These are phyloP conservation scores for Hyles lineata DNA, from an alignment of 2,888 invertebrate species.

Conservation along the genomic window DNA sequence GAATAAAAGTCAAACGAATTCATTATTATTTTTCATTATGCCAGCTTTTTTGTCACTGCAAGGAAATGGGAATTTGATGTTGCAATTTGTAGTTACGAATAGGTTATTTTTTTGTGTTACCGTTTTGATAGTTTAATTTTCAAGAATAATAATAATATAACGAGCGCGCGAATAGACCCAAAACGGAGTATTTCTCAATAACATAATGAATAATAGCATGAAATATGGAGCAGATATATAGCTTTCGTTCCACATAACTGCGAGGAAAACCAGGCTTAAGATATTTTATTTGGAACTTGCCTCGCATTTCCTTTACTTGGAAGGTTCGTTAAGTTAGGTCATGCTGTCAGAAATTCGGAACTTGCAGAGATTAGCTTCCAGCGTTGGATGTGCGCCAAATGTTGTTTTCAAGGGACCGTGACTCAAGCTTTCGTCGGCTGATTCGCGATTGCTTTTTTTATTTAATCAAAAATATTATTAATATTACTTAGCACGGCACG, in stretches of 20 bases:
- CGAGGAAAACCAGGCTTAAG: background rate
- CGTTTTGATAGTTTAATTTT: too few species aligned
- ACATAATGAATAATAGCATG: background rate
- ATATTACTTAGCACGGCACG: background rate
- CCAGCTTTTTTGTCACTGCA: too few species aligned
- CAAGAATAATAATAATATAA: too few species aligned
- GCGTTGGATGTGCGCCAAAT: constrained; percentile 53
- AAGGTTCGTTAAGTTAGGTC: constrained; percentile 40
- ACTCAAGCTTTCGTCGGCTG: constrained; percentile 15
- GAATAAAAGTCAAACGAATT: too few species aligned
- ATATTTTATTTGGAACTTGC: constrained; percentile 26
- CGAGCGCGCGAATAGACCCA: too few species aligned
- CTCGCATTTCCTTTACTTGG: constrained; percentile 3
- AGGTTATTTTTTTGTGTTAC: too few species aligned
- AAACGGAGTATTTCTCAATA: background rate
- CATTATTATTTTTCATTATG: too few species aligned
- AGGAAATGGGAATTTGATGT: too few species aligned
- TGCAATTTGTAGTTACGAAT: too few species aligned
- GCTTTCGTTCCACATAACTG: background rate
- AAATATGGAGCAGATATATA: background rate
- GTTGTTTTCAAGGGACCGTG: constrained; percentile 34
- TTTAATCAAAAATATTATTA: background rate
- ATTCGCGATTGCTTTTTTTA: constrained; percentile 5
- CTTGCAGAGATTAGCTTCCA: constrained; percentile 51
- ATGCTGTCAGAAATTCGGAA: constrained; percentile 47